Evolutionary conservation across 92 coral and sea anemone genomes (phyloP), one percentile per base, ranked within the genome.

Genomic region (Siderastrea siderea): DNA sequence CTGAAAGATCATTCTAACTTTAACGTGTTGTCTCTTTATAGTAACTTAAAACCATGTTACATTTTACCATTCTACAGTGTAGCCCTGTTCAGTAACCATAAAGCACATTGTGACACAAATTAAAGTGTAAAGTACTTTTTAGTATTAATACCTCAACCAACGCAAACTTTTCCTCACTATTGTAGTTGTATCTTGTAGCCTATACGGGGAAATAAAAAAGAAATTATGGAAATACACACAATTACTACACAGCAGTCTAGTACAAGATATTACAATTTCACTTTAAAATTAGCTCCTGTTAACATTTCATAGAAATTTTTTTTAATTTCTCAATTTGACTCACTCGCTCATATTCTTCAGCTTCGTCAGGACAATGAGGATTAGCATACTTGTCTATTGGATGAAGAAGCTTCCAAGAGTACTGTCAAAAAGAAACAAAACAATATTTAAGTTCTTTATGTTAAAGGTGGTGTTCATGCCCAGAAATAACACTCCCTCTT

Each of bases 141-240:
- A 7, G 14, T 3, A 7, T 7, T 6, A 7, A 14, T 90, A 98
- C 99, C 99, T 98, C 99, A 16, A 98, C 99, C n/a, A 98, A 79
- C 15, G 98, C 95, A 83, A 92, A 98, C 90, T 98, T 98, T 77
- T 98, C 99, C 78, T 98, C 99, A 76, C 99, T 93, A 78, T 86
- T 95, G 85, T 98, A 98, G 88, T 98, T 98, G 89, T 98, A 98
- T 69, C 98, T 92, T 81, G 99, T 98, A 58, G 99, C 99, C 99
- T 98, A 78, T 44, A 80, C 83, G 10, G 46, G 52, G n/a, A 12
- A 69, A 46, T 82, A 50, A 65, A 54, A 15, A 44, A 38, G 48
- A 46, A 3, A 8, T 1, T 10, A 9, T 4, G 13, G 7, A 17
- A 62, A 8, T 4, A 3, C 1, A 5, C 3, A 62, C 12, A 62